Conservation (phyloP, 2,113 vertebrate genomes). For the Sapajus apella region DNA sequence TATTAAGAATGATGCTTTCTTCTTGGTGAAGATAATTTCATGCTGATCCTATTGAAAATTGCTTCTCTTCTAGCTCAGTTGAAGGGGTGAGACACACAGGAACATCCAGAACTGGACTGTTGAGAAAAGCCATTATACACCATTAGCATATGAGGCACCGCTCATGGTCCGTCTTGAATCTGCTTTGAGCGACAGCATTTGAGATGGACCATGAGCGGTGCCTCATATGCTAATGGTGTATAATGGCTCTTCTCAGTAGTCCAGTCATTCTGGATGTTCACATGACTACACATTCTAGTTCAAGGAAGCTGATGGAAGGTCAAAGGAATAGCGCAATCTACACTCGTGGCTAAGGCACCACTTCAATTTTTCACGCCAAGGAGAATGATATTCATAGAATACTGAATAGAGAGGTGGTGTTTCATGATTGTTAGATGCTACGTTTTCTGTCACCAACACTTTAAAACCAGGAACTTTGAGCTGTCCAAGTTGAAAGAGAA, state of each 20-base stretch:
- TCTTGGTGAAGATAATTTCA: not conserved
- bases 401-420: not conserved
- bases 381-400: not conserved
- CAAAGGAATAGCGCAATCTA: not conserved
- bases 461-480: not conserved
- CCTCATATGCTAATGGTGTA: not conserved
- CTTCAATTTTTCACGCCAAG: not conserved
- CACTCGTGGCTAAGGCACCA: fast-evolving
- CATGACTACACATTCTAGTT: not conserved
- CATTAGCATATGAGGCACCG: fast-evolving
- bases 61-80: not conserved
- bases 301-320: not conserved
- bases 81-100: not conserved
- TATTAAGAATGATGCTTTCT: not conserved
- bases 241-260: not conserved
- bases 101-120: not conserved
- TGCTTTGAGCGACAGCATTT: not conserved
- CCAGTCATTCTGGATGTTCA: not conserved
- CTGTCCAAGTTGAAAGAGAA: not conserved
- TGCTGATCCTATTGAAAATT: not conserved
- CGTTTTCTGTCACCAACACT: not conserved
- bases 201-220: not conserved
- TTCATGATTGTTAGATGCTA: not conserved
- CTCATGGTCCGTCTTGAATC: not conserved
- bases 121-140: not conserved